Evolutionary conservation across 2,888 invertebrate species (phyloP).

Genomic region (Cataglyphis rosenhaueri): DNA sequence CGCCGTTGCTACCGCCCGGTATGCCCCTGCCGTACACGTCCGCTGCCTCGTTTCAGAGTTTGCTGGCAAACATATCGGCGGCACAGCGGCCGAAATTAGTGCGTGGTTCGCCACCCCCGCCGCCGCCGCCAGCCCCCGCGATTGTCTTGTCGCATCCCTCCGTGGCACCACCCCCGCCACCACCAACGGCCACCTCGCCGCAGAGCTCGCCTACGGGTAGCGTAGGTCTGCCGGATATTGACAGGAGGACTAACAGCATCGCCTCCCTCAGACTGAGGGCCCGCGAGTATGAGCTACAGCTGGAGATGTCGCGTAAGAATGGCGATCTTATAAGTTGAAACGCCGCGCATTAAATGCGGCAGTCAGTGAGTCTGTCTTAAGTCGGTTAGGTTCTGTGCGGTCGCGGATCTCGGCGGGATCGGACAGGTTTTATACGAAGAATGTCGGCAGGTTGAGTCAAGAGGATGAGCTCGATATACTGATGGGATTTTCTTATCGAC

Average conservation of each 20-base stretch:
- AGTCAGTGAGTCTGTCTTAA: constrained; percentile 74
- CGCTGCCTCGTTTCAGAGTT: constrained; percentile 92
- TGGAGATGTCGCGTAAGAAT: constrained; percentile 93
- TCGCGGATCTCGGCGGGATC: constrained; percentile 30
- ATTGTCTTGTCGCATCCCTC: constrained; percentile 80
- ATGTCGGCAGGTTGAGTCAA: not conserved
- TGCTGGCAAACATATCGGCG: constrained; percentile 92
- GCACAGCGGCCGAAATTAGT: constrained; percentile 87
- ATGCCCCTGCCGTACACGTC: constrained; percentile 87
- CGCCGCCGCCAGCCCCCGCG: constrained; percentile 84
- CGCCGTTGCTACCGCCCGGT: constrained; percentile 88
- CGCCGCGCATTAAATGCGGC: constrained; percentile 49
- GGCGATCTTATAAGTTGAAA: constrained; percentile 93
- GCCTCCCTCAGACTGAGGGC: constrained; percentile 95
- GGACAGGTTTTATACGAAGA: not conserved
- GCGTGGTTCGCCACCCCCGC: constrained; percentile 84
- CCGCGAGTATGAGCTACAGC: constrained; percentile 94
- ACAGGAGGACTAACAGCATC: constrained; percentile 94
- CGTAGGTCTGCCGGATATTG: constrained; percentile 89
- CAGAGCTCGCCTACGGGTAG: constrained; percentile 82
- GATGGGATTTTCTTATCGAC: not conserved
- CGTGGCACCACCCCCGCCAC: constrained; percentile 80
- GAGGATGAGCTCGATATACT: not conserved
- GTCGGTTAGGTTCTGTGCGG: constrained; percentile 45
- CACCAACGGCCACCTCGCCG: constrained; percentile 72